These are phyloP conservation scores for Progne subis DNA, from an alignment of 2,113 vertebrate species.

Conservation along the genomic window DNA sequence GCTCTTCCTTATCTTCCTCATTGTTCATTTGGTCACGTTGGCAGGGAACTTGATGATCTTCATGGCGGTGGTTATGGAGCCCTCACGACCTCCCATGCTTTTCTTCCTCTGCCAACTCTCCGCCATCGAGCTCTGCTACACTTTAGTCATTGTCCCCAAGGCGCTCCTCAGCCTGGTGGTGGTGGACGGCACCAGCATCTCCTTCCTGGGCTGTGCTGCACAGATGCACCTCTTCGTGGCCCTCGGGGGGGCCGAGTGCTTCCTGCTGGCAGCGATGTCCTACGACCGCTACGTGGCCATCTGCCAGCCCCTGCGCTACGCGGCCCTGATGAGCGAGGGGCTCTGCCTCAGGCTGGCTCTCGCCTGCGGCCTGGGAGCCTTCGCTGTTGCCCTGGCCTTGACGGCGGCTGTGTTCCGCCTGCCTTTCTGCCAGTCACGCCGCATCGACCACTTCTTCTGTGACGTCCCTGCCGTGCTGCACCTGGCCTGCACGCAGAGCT, in stretches of 20 bases:
- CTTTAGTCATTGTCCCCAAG: constrained; percentile 66
- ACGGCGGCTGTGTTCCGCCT: constrained; percentile 57
- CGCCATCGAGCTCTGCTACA: constrained; percentile 67
- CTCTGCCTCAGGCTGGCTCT: constrained; percentile 54
- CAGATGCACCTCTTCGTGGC: constrained; percentile 74
- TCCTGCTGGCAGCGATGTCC: constrained; percentile 33
- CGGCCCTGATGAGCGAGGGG: background rate
- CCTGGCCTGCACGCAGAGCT: constrained; percentile 49
- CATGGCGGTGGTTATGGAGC: constrained; percentile 16
- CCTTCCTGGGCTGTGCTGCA: constrained; percentile 62
- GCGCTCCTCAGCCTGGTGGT: constrained; percentile 24
- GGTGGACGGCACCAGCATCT: constrained; percentile 31
- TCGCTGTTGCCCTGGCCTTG: constrained; percentile 15
- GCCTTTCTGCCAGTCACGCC: constrained; percentile 42
- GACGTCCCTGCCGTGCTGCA: constrained; percentile 2
- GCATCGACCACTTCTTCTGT: constrained; percentile 51
- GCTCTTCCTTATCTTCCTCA: constrained; percentile 65
- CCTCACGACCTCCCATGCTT: constrained; percentile 64
- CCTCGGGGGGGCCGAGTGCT: background rate
- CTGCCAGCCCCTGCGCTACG: background rate
- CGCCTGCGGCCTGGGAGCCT: constrained; percentile 41
- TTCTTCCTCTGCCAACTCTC: constrained; percentile 74
- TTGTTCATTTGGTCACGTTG: constrained; percentile 53
- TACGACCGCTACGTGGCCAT: background rate
- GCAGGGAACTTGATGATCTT: constrained; percentile 62